Evolutionary conservation across 2,113 vertebrate genomes (phyloP), one percentile per base, ranked within the genome.

Genomic region (Psophia crepitans): DNA sequence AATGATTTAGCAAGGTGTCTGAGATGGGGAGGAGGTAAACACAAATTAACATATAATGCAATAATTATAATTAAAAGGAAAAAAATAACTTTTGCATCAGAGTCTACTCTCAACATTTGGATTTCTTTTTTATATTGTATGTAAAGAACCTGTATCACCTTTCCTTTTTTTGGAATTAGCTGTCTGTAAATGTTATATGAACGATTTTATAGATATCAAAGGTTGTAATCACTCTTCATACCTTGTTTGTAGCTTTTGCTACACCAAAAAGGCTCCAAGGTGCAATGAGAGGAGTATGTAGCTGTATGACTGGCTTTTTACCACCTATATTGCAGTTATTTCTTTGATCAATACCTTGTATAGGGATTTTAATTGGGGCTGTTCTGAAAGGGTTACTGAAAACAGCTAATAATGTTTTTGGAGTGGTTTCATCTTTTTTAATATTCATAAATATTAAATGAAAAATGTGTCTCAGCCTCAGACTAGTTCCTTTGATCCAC

Each of bases 1-100:
- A 99, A 99, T 96, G 99, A 99, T 96, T 98, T 99, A 96, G 99
- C 99, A 78, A 98, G 99, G 92, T 99, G 99, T 98, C 98, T 99
- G 95, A 98, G 98, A 95, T 99, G 99, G 99, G 99, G 99, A 97
- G 99, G 99, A 99, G 99, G 99, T 99, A 99, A 98, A 93, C 49
- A 93, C 33, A 92, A 80, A 65, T 87, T 82, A 82, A 85, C 84
- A 73, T 84, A 58, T 39, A 41, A 51, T 84, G 17, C 14, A 18
- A 85, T 79, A 37, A n/a, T n/a, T 70, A 32, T 27, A 85, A 63
- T 79, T 87, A 37, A 61, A 89, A 51, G 14, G 4, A n/a, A 85
- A 81, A 58, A 71, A 48, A 23, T 1, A 35, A 27, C 6, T 87
- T 86, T 75, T 60, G 1, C 17, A 41, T 75, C 41, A 26, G 87